These are phyloP conservation scores for Falco concolor DNA, from an alignment of 2,797 vertebrate genomes.

Conservation along the genomic window DNA sequence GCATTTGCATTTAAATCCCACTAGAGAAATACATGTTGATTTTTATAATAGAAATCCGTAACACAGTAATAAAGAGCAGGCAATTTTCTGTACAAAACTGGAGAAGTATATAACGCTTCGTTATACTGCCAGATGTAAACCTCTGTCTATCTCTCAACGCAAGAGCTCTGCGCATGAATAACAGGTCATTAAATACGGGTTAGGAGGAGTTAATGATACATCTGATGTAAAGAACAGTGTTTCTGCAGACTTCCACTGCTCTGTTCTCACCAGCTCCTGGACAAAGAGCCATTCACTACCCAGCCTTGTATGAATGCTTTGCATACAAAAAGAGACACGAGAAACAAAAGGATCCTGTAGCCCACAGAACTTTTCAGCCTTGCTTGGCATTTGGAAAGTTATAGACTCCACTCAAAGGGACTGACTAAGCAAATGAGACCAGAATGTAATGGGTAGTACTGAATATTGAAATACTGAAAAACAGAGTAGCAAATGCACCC, in stretches of 20 bases:
- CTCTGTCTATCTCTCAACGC: not conserved
- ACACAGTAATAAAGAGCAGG: not conserved
- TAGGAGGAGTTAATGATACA: conserved; percentile 38
- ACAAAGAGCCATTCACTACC: conserved; percentile 54
- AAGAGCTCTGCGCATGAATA: not conserved
- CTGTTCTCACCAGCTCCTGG: conserved; percentile 6
- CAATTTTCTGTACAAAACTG: not conserved
- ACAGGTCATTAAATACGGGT: conserved; percentile 1
- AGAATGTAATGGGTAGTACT: not conserved
- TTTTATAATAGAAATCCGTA: not conserved
- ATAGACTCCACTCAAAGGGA: not conserved
- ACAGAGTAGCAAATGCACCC: not conserved
- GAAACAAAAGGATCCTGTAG: conserved; percentile 54
- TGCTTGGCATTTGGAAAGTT: not conserved
- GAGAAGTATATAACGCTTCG: not conserved
- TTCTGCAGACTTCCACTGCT: conserved; percentile 19
- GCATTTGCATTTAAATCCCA: not conserved
- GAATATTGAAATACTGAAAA: not conserved
- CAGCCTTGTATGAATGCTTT: conserved; percentile 39
- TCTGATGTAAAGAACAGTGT: not conserved
- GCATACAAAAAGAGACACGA: conserved; percentile 43
- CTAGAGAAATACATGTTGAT: not conserved
- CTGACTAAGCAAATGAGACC: conserved; percentile 22
- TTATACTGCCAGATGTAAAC: not conserved
- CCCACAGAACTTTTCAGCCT: conserved; percentile 8